Percentiles rank a stretch among this genome's conserved stretches.
These are phyloP conservation scores for Spermophilus dauricus DNA, from an alignment of 2,113 vertebrate species.

Conservation along the genomic window DNA sequence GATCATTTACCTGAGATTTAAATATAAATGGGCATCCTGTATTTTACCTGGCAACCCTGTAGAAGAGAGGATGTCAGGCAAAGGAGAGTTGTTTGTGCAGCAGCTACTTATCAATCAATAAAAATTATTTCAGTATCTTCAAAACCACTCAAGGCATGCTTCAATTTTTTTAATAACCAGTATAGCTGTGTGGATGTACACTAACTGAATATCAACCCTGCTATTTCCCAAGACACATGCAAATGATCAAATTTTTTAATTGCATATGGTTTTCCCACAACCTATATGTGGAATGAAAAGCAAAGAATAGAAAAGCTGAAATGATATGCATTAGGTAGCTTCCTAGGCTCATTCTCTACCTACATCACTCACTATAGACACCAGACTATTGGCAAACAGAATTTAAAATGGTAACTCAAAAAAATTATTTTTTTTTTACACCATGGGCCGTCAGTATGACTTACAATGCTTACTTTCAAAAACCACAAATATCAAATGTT, in stretches of 20 bases:
- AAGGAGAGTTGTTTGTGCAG: neutral
- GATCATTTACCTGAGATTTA: neutral
- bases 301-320: neutral
- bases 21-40: neutral
- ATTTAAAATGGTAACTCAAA: neutral
- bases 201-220: neutral
- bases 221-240: neutral
- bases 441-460: neutral
- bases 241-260: neutral
- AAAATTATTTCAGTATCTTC: neutral
- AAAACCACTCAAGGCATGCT: neutral
- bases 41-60: neutral
- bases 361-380: neutral
- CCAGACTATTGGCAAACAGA: neutral
- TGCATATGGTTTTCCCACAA: neutral
- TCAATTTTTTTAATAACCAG: neutral
- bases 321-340: neutral
- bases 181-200: neutral
- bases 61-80: neutral
- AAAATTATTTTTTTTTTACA: neutral
- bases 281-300: neutral
- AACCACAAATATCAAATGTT: neutral
- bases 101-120: neutral
- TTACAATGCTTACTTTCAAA: neutral
- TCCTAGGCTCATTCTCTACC: neutral